Evolutionary conservation across 1,140 invertebrate genomes (phyloP), one percentile per base, ranked within the genome.

Genomic region (Calephelis nemesis): DNA sequence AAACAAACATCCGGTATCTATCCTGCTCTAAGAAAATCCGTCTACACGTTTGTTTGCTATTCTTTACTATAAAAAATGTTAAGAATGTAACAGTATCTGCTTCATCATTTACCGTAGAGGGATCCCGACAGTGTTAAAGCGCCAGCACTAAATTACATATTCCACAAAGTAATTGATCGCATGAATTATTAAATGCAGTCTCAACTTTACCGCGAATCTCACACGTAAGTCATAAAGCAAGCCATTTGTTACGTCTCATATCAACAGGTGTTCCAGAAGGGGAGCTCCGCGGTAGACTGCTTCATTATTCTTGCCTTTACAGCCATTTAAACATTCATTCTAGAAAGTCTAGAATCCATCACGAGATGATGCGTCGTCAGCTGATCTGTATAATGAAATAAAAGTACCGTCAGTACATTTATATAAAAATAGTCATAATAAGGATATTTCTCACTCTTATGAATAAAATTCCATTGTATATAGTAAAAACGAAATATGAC

Each of bases 241-340:
- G 9, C 52, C 52, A 58, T 58, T 58, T 58, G 9, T 58, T 58
- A 58, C 52, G 30, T 58, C 19, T 58, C 11, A 58, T 12, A 58
- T 58, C 54, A 58, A 58, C 54, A 58, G 54, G 54, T 58, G 54
- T 30, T 58, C 19, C 30, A 12, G 13, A 58, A 58, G 54, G 54
- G 54, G 12, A 58, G 30, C 54, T 58, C 19, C 30, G 30, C 19
- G 54, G 30, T 10, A 58, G 54, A 58, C 19, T 15, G 54, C 54
- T 58, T 11, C 54, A 58, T 58, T 58, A 58, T 58, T 58, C 54
- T 58, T 30, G 15, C 54, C 19, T 39, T 30, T 58, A 58, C 54
- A 11, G 19, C 9, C 15, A 54, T 54, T 58, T 58, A 39, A 58
- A 58, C 42, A 39, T 58, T 58, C 9, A 58, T 39, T 30, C 30